Evolutionary conservation across 2,113 vertebrate genomes (phyloP), one percentile per base, ranked within the genome.

Genomic region (Nematolebias whitei): DNA sequence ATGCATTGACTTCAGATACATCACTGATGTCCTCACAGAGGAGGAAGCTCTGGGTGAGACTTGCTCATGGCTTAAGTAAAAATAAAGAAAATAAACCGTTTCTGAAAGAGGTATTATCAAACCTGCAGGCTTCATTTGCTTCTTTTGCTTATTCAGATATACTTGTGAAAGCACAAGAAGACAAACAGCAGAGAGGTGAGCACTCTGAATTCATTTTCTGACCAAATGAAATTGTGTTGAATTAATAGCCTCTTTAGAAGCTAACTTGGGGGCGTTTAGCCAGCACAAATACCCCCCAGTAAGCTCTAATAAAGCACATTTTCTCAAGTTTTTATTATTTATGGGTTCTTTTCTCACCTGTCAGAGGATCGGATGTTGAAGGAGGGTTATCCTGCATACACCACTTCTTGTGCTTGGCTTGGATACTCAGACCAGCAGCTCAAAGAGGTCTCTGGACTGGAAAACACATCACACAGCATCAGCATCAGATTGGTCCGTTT

Each of bases 1-100:
- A 29, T 95, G 92, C 83, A 90, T 94, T 18, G 92, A 96, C 88
- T 95, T 95, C 82, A 91, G 93, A 80, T 95, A 93, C 45, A 93
- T 94, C 91, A 94, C 85, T 0, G 90, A 94, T 23, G 90, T 85
- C 14, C 79, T 95, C 2, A 93, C 91, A 0, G 93, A 94, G 66
- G 75, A 94, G 52, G 92, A 94, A 63, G 91, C 92, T 76, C 83
- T 89, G 0, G 91, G 92, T 95, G 83, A 93, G 88, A 59, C 43
- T 1, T 15, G 14, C 32, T 57, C 47, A 26, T 14, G 47, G 20
- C 0, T 4, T 20, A 1, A 0, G 48, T 26, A 20, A 7, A 23
- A 20, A n/a, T n/a, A 26, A 18, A 32, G 26, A 35, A 35, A 35
- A 63, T 6, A 11, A 19, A 16, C 12, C n/a, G 9, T 19, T 10